Evolutionary conservation across 2,888 invertebrate species (phyloP).

Genomic region (Pollenia angustigena): DNA sequence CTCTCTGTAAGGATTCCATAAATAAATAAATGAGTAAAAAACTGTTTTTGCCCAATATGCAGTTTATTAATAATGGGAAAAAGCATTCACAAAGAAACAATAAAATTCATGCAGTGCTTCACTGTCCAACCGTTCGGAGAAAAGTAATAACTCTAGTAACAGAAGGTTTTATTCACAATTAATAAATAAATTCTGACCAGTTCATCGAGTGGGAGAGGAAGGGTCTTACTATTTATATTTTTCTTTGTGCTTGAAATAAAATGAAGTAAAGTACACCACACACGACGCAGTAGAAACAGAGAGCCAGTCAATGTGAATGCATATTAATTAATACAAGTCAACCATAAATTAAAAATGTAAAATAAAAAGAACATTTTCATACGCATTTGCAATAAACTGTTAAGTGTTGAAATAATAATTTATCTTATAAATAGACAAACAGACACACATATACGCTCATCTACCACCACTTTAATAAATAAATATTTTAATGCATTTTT

Average conservation of each 20-base stretch:
- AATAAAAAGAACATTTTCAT: constrained; percentile 18
- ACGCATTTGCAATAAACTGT: constrained; percentile 5
- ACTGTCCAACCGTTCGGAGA: neutral
- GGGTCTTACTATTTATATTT: neutral
- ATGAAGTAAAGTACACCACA: constrained; percentile 1
- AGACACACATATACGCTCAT: neutral
- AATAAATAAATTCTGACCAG: constrained; percentile 24
- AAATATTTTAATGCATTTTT: neutral
- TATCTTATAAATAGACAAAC: constrained; percentile 6
- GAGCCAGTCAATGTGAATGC: constrained; percentile 11
- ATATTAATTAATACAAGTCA: constrained; percentile 46
- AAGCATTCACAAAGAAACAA: constrained; percentile 33
- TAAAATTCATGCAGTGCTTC: neutral
- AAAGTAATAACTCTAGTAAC: constrained; percentile 35
- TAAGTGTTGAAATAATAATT: constrained; percentile 53
- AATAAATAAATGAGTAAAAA: constrained; percentile 3
- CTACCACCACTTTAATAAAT: constrained; percentile 1
- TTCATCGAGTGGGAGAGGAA: no score
- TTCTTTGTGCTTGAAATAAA: neutral
- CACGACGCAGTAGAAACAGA: neutral
- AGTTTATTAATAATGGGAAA: constrained; percentile 27
- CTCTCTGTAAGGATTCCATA: neutral
- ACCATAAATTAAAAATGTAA: constrained; percentile 7
- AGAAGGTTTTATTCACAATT: constrained; percentile 38
- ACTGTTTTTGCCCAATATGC: neutral